Evolutionary conservation across 2,888 invertebrate genomes (phyloP), one percentile per base, ranked within the genome.

Genomic region (Sinohyriopsis cumingii): DNA sequence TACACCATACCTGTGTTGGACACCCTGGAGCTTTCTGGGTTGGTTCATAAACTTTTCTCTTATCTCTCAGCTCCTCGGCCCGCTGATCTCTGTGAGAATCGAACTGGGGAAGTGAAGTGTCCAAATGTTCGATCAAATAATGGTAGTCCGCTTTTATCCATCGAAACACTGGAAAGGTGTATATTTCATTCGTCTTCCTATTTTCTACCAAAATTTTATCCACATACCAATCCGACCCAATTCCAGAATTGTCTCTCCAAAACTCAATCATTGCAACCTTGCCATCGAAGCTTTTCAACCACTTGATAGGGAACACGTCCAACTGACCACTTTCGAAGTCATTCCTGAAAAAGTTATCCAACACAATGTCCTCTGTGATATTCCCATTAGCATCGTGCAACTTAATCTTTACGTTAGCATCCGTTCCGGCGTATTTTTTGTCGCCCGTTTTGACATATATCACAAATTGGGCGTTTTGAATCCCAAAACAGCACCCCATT

Each of bases 391-490:
- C 84, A 73, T 91, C 91, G 59, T 88, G 84, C 5, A 91, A 76
- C 22, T 84, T 78, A 5, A 91, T 80, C 73, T 82, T 85, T 6
- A 91, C 88, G 66, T 89, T 89, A 33, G 90, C 90, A 72, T 91
- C 90, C 0, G 89, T 90, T 3, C 89, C 89, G 0, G 90, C 87
- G 24, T 85, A 82, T 71, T 87, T 87, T 54, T 86, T 83, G 77
- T 91, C 91, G 0, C 91, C 91, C 1, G 91, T 91, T 57, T 86
- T 86, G 7, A 91, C 90, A 70, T 89, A 86, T 18, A 91, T 72
- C 12, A 73, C 62, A 65, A 76, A 78, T 59, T 81, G 68, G 19
- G 78, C 67, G 59, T 78, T 75, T 65, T 67, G 63, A 33, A 60
- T 68, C 15, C 71, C 73, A 24, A 76, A 57, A 65, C 79, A 79